These are phyloP conservation scores for Syncerus caffer DNA, from an alignment of 2,797 vertebrate species.

Conservation along the genomic window DNA sequence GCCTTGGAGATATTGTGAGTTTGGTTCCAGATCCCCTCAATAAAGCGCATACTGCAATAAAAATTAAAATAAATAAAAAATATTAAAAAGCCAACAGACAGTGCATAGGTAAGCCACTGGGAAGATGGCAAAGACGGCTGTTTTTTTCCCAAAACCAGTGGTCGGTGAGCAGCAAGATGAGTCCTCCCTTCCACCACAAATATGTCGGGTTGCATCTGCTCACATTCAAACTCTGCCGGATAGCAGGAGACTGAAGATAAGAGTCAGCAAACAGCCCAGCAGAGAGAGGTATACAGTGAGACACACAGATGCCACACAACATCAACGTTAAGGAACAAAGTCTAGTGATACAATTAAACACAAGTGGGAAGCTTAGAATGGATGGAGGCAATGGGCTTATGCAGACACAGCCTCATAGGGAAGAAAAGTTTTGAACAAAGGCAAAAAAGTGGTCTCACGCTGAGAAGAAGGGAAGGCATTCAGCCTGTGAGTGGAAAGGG, in stretches of 20 bases:
- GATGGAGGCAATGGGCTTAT: not conserved
- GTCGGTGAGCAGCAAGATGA: not conserved
- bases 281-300: not conserved
- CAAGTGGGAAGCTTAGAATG: not conserved
- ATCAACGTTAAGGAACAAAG: not conserved
- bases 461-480: not conserved
- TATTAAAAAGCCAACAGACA: not conserved
- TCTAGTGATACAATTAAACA: not conserved
- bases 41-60: not conserved
- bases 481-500: no score
- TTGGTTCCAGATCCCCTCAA: not conserved
- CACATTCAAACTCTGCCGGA: not conserved
- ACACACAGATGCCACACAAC: not conserved
- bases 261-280: accelerated
- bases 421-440: not conserved
- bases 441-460: accelerated
- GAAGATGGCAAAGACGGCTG: not conserved
- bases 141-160: not conserved
- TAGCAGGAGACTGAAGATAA: not conserved
- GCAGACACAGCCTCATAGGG: accelerated
- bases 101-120: not conserved
- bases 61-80: not conserved
- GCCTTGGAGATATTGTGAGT: not conserved
- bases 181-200: not conserved
- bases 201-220: not conserved